Evolutionary conservation across 2,888 invertebrate species (phyloP), one percentile per base, ranked within the genome.

Genomic region (Macrosiphum euphorbiae): DNA sequence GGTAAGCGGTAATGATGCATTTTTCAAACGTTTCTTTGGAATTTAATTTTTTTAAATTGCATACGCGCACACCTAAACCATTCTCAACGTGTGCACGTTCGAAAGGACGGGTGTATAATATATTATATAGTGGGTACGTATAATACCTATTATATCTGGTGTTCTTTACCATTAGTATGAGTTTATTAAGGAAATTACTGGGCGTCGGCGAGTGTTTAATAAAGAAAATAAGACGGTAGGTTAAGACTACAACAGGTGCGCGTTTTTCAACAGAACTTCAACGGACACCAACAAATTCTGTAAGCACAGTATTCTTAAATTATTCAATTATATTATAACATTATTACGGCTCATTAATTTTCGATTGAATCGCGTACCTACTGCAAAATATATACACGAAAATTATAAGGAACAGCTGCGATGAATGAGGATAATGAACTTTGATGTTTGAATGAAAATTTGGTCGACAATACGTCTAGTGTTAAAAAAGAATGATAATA

Each of bases 1-100:
- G 44, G 50, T 50, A 87, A 47, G n/a, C 87, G 50, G 47, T 87
- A 50, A 87, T 87, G 50, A 50, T 50, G n/a, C 20, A 50, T 87
- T 87, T 47, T 50, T 47, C 87, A 50, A 87, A 50, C 87, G 87
- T 87, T 47, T 47, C n/a, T 87, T 50, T 87, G 50, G 50, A 87
- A 87, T 87, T 87, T 85, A 44, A 26, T 85, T 78, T 78, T 67
- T 78, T 78, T 78, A 78, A 78, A 78, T 35, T 78, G 35, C 78
- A 78, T 35, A 78, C 78, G n/a, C n/a, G 67, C n/a, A 67, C 67
- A 11, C 11, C n/a, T 78, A 78, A 35, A 20, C 8, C 20, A 78
- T 78, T 20, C 35, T 35, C 78, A 20, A 16, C 24, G 7, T 78
- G 78, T 78, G 78, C 35, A 41, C 78, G 35, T 78, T 78, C 35